Conservation (phyloP, 1,140 invertebrate genomes). For the Bombus sylvicola region DNA sequence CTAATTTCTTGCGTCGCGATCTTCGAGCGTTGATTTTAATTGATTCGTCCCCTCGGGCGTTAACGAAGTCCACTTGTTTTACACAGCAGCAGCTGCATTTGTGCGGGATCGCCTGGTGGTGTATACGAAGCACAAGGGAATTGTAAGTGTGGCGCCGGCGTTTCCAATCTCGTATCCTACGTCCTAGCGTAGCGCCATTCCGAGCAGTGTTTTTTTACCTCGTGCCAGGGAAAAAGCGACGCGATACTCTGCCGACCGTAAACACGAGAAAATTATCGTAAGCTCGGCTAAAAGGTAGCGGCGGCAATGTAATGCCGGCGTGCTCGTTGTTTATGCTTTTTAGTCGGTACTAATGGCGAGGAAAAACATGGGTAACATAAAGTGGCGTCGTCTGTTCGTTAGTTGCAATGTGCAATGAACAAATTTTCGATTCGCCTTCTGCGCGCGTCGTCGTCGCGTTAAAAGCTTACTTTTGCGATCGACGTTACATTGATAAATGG, state of each 20-base stretch:
- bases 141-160: neutral
- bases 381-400: constrained; percentile 38
- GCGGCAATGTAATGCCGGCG: constrained; percentile 46
- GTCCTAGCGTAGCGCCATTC: neutral
- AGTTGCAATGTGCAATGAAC: neutral
- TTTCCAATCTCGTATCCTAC: constrained; percentile 40
- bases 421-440: neutral
- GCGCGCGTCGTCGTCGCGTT: accelerated
- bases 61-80: constrained; percentile 36
- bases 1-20: neutral
- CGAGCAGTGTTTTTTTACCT: constrained; percentile 40
- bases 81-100: neutral
- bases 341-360: neutral
- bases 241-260: constrained; percentile 58
- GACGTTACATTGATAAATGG: neutral
- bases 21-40: constrained; percentile 1
- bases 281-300: constrained; percentile 60
- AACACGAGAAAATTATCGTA: constrained; percentile 72
- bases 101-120: neutral
- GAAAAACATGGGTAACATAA: constrained; percentile 14
- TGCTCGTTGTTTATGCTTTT: constrained; percentile 41
- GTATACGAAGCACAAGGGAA: neutral
- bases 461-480: neutral
- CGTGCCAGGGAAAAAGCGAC: constrained; percentile 56
- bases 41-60: constrained; percentile 6